Evolutionary conservation across 2,113 vertebrate genomes (phyloP).

Genomic region (Rhombomys opimus): DNA sequence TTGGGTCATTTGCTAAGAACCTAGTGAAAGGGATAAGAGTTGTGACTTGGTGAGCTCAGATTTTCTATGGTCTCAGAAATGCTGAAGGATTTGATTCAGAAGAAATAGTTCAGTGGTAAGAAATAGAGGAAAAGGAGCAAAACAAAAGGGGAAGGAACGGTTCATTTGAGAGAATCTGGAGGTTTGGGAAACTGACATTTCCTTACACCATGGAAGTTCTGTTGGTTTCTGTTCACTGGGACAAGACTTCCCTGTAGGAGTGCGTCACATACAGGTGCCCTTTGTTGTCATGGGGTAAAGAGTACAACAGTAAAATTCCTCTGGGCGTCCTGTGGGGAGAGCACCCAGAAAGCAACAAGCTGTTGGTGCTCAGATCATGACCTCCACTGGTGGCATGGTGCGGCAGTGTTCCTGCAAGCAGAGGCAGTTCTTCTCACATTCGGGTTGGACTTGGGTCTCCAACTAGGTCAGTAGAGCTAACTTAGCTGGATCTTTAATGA

Average conservation of each 20-base stretch:
- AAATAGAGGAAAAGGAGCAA: background rate
- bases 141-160: fast-evolving
- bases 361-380: too few species aligned
- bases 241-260: background rate
- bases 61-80: background rate
- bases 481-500: background rate
- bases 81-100: background rate
- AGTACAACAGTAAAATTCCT: too few species aligned
- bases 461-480: background rate
- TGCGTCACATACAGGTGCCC: fast-evolving
- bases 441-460: background rate
- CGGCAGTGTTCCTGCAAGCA: background rate
- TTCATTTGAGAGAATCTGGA: background rate
- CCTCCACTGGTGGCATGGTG: background rate
- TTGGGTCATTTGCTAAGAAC: background rate
- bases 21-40: background rate
- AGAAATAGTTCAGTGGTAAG: background rate
- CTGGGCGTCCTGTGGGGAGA: background rate
- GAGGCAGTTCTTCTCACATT: fast-evolving
- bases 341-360: background rate
- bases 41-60: background rate
- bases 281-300: background rate
- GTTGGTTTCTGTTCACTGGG: background rate
- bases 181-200: background rate
- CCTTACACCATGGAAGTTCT: background rate